Base-by-base conservation (phyloP, 2,113 vertebrate genomes). In the Antennarius striatus region DNA sequence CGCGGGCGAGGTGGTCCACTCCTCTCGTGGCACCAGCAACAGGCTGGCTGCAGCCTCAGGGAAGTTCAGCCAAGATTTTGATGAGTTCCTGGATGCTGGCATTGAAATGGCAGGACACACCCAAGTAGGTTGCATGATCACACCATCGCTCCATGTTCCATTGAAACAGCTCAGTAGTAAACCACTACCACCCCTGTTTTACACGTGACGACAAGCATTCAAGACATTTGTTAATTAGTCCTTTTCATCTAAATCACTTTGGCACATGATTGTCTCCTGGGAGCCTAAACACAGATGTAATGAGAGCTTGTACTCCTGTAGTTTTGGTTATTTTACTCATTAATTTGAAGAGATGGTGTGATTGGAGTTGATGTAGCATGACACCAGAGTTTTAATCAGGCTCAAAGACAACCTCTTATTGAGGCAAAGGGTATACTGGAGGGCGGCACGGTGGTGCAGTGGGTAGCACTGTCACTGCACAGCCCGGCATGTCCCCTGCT, bases 101-200 rank as follows among this genome's bases (percentile, higher is more conserved):
- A 94, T 99, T 64, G 98, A 99, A 91, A 99, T 99, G 96, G 98
- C 97, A 15, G 98, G 98, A 61, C 98, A 98, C 83, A 96, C 98
- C 15, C 98, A 98, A 90, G 98, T 98, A 88, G 60, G 66, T 89
- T 79, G 75, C 60, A 60, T 42, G 16, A 66, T 69, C 58, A 64
- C 32, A 56, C 60, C 56, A 36, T 48, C 39, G 17, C 42, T 42
- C 8, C 45, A 62, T 15, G 14, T 40, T 48, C n/a, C 22, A 59
- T 15, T 36, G 36, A 71, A 50, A 47, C 47, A 42, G 43, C 52
- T 57, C 42, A 55, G 2, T 39, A 12, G n/a, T 62, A 50, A 68
- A 52, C 56, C 47, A 22, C 30, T 30, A 52, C 56, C 47, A 22
- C 30, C 39, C 40, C 8, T 32, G n/a, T 46, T 58, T 76, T 51